phyloP scores from a whole-genome alignment of 1,140 invertebrate genomes.

The Ceratoteleas bidentatus region DNA sequence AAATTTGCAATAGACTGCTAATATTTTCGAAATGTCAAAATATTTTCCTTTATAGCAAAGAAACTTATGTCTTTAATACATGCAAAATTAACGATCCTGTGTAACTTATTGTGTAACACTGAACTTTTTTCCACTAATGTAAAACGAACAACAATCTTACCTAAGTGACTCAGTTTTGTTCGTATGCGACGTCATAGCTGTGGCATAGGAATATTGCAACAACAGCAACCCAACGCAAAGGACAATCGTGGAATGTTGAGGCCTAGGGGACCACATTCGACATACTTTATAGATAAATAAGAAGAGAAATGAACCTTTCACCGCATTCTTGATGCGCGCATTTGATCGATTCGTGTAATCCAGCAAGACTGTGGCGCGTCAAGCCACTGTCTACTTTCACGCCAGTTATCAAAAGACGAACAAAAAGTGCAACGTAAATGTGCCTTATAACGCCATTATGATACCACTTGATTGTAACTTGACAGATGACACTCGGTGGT shows the following conservation, averaged over 20 bases:
- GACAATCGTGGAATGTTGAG: slow-evolving; percentile 12
- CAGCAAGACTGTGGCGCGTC: background rate
- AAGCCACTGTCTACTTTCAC: slow-evolving; percentile 35
- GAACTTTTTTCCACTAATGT: too few relatives aligned
- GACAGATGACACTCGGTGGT: slow-evolving; percentile 31
- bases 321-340: slow-evolving; percentile 8
- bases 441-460: slow-evolving; percentile 29
- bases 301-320: slow-evolving; percentile 39
- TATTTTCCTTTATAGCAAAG: too few relatives aligned
- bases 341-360: slow-evolving; percentile 16
- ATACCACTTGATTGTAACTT: slow-evolving; percentile 19
- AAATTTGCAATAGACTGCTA: too few relatives aligned
- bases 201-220: slow-evolving; percentile 3
- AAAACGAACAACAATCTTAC: slow-evolving; percentile 19
- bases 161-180: slow-evolving; percentile 10
- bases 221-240: background rate
- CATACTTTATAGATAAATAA: slow-evolving; percentile 25
- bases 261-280: slow-evolving; percentile 16
- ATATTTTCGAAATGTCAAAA: too few relatives aligned
- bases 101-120: too few relatives aligned
- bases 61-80: background rate
- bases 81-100: too few relatives aligned
- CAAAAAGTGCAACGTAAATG: slow-evolving; percentile 13
- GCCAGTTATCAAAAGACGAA: slow-evolving; percentile 9
- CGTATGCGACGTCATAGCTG: slow-evolving; percentile 6